A percentile compares a stretch with the other conserved stretches of the same genome.
These are phyloP conservation scores for Lutraria rhynchaena DNA, from an alignment of 1,140 invertebrate genomes.

Conservation along the genomic window DNA sequence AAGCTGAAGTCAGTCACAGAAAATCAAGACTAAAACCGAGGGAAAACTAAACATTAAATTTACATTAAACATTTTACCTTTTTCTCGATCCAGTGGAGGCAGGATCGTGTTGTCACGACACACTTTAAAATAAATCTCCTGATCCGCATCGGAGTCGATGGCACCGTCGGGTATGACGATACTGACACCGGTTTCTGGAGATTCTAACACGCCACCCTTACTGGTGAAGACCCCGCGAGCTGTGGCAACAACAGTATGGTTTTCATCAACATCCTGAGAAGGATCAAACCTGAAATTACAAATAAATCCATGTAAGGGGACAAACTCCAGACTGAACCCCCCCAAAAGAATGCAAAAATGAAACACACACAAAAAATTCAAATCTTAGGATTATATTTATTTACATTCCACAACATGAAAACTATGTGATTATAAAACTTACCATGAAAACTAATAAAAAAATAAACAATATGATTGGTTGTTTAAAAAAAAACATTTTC, in stretches of 20 bases:
- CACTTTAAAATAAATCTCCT: constrained; percentile 98
- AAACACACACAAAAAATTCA: no score
- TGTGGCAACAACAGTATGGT: constrained; percentile 80
- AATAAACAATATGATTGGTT: no score
- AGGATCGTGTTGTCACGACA: constrained; percentile 86
- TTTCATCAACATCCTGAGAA: constrained; percentile 68
- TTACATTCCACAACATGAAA: no score
- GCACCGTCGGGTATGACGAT: constrained; percentile 94
- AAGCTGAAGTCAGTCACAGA: no score
- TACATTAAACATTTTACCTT: constrained; percentile 90
- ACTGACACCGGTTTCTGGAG: constrained; percentile 93
- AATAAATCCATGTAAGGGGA: background rate
- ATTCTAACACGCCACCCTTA: constrained; percentile 91
- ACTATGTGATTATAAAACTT: no score
- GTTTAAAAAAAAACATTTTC: no score
- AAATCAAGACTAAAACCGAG: no score
- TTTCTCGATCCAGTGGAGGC: constrained; percentile 92
- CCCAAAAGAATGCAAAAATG: no score
- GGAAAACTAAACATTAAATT: no score
- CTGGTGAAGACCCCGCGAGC: constrained; percentile 82
- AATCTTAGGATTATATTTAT: no score
- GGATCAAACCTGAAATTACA: constrained; percentile 53
- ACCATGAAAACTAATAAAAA: no score
- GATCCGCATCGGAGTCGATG: constrained; percentile 89
- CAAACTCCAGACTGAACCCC: no score